These are phyloP conservation scores for Cerceris ruficornis DNA, from an alignment of 2,888 invertebrate species.

Conservation along the genomic window DNA sequence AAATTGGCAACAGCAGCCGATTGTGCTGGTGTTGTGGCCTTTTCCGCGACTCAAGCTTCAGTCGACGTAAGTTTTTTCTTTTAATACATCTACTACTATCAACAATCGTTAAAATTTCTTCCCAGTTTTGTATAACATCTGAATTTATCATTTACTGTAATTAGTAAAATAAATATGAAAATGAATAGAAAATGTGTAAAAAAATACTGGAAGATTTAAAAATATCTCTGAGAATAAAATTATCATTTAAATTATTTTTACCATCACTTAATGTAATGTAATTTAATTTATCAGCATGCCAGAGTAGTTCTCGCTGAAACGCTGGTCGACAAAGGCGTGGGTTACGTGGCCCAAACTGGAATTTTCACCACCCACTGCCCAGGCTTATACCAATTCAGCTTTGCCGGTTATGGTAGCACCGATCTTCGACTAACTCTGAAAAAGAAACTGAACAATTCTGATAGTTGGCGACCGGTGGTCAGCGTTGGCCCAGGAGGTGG, in stretches of 20 bases:
- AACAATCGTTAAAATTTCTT: background rate
- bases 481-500: slow-evolving; percentile 76
- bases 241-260: no score
- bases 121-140: no score
- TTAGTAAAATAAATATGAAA: no score
- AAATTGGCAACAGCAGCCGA: slow-evolving; percentile 81
- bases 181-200: no score
- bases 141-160: no score
- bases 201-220: no score
- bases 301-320: slow-evolving; percentile 69
- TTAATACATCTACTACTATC: background rate
- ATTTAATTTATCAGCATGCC: slow-evolving; percentile 33
- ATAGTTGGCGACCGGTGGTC: slow-evolving; percentile 73
- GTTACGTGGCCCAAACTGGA: slow-evolving; percentile 80
- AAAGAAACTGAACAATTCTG: slow-evolving; percentile 72
- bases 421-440: slow-evolving; percentile 76
- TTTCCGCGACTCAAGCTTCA: slow-evolving; percentile 76
- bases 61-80: slow-evolving; percentile 64
- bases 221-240: no score
- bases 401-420: slow-evolving; percentile 78
- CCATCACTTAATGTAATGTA: background rate
- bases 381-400: slow-evolving; percentile 82
- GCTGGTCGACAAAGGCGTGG: slow-evolving; percentile 81
- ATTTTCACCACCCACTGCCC: slow-evolving; percentile 82
- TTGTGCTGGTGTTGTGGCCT: slow-evolving; percentile 80